Conservation (phyloP, 2,797 vertebrate genomes). For the Schizothorax lantsangensis region DNA sequence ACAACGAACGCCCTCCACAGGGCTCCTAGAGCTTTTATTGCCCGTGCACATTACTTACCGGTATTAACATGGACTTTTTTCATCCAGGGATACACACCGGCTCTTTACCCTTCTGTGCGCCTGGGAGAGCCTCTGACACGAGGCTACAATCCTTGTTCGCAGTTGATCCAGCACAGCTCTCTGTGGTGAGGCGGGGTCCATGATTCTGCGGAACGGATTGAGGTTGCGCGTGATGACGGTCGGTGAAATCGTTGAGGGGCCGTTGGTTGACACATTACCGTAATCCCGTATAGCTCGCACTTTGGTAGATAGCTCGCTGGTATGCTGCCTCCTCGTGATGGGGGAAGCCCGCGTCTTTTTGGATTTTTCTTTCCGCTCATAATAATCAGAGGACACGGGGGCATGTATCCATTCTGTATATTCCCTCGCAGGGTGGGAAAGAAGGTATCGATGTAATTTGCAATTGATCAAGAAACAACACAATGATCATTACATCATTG, state of each 20-base stretch:
- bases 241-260: constrained; percentile 80
- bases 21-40: constrained; percentile 64
- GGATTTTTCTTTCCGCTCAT: too few relatives aligned
- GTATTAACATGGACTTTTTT: constrained; percentile 97
- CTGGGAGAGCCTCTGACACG: constrained; percentile 77
- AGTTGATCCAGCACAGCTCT: constrained; percentile 75
- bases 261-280: constrained; percentile 77
- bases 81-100: constrained; percentile 99
- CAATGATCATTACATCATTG: too few relatives aligned
- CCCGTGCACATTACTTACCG: constrained; percentile 86
- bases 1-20: constrained; percentile 69
- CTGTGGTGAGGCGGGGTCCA: constrained; percentile 79
- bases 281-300: constrained; percentile 85
- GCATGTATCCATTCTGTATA: too few relatives aligned
- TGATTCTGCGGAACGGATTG: constrained; percentile 81
- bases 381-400: too few relatives aligned
- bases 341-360: constrained; percentile 87
- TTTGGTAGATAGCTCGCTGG: constrained; percentile 86
- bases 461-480: too few relatives aligned
- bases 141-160: constrained; percentile 84
- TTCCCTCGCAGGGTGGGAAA: too few relatives aligned
- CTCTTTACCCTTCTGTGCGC: constrained; percentile 86
- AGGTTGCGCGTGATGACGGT: constrained; percentile 79
- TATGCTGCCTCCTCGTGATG: constrained; percentile 87
- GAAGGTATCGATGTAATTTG: too few relatives aligned